These are phyloP conservation scores for Cydia pomonella DNA, from an alignment of 1,140 invertebrate species.

Conservation along the genomic window DNA sequence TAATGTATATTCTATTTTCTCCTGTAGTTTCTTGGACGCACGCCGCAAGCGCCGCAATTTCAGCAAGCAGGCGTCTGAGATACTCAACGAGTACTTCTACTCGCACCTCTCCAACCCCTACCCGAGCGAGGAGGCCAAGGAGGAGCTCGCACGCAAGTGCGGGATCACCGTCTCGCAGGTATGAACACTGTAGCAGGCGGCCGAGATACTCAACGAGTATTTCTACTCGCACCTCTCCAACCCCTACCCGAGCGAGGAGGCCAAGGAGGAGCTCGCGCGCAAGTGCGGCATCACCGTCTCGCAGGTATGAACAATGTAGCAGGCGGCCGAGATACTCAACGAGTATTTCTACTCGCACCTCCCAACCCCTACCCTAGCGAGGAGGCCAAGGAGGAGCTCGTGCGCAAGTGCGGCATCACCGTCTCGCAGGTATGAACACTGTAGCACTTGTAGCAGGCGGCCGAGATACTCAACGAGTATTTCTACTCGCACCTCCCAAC, in stretches of 20 bases:
- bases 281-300: constrained; percentile 99
- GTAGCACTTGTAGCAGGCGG: no score
- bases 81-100: constrained; percentile 99
- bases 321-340: constrained; percentile 99
- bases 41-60: constrained; percentile 99
- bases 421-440: constrained; percentile 83
- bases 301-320: constrained; percentile 85
- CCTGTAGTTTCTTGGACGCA: constrained; percentile 95
- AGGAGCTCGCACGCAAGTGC: constrained; percentile 99
- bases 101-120: constrained; percentile 99
- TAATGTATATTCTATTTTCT: constrained; percentile 39
- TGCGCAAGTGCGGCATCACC: constrained; percentile 99
- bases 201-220: constrained; percentile 99
- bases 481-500: constrained; percentile 99
- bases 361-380: constrained; percentile 99
- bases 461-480: constrained; percentile 99
- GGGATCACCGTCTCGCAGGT: constrained; percentile 94
- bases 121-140: constrained; percentile 99
- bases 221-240: constrained; percentile 99
- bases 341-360: constrained; percentile 99
- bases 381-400: constrained; percentile 99
- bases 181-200: constrained; percentile 95
- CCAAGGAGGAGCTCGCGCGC: constrained; percentile 99
- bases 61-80: constrained; percentile 99
- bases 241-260: constrained; percentile 99